Evolutionary conservation across 2,888 invertebrate genomes (phyloP).

Genomic region (Dryococelus australis): DNA sequence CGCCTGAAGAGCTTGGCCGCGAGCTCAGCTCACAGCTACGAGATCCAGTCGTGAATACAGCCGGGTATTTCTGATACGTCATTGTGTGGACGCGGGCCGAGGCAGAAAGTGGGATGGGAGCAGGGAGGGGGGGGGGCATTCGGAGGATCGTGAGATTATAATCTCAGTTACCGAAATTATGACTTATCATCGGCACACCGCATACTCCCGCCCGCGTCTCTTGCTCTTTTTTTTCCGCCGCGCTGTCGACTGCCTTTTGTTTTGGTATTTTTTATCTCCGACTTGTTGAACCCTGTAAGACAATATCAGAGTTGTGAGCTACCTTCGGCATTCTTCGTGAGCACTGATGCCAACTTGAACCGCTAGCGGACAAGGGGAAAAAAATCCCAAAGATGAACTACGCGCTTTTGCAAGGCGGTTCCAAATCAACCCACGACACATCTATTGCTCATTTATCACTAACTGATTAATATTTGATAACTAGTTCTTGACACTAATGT

Average conservation of each 20-base stretch:
- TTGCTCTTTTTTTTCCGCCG: background rate
- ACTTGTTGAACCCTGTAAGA: conserved; percentile 19
- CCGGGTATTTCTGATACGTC: conserved; percentile 27
- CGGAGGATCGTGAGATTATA: conserved; percentile 34
- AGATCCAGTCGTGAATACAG: background rate
- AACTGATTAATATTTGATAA: no score
- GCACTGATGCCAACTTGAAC: background rate
- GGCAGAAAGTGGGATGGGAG: no score
- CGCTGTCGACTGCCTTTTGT: conserved; percentile 24
- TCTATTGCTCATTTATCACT: no score
- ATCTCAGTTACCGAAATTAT: conserved; percentile 42
- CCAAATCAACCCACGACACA: background rate
- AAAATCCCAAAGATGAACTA: background rate
- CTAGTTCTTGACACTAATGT: no score
- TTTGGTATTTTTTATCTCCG: background rate
- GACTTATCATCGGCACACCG: conserved; percentile 37
- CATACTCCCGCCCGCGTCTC: conserved; percentile 19
- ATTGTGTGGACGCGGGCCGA: conserved; percentile 17
- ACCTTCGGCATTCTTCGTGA: conserved; percentile 23
- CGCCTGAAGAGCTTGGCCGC: background rate
- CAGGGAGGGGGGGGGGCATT: background rate
- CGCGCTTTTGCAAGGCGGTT: background rate
- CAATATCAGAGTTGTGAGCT: conserved; percentile 26
- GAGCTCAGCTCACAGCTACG: background rate
- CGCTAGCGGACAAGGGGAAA: background rate